Evolutionary conservation across 2,113 vertebrate genomes (phyloP), one percentile per base, ranked within the genome.

Genomic region (Gambusia affinis): DNA sequence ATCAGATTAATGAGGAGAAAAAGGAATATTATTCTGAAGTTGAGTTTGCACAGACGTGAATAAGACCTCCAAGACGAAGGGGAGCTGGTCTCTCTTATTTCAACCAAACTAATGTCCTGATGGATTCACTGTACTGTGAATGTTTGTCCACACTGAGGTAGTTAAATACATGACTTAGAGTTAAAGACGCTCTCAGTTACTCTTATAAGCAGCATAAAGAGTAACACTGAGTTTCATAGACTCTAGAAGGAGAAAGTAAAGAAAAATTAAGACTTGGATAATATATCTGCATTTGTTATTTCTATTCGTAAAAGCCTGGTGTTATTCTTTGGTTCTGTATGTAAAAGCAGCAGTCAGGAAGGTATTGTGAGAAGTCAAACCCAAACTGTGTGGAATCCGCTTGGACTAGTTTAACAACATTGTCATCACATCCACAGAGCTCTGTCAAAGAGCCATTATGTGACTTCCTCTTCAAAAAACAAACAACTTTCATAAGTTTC

Each of bases 1-100:
- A 93, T 92, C 80, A 90, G 77, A 93, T 92, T 79, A 88, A 91
- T 89, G 88, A 91, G 7, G 24, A 57, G 24, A n/a, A 57, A 89
- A 91, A 92, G 15, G 14, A 28, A 89, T 22, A 67, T 54, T 75
- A 61, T 42, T 79, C 61, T 68, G 33, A 88, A 84, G 74, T 64
- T 22, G 27, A 75, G 67, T 78, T 66, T 54, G 71, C n/a, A 69
- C 51, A 30, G 7, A 35, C 10, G 72, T 11, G 1, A 69, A 64
- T 31, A 10, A 24, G 47, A 54, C 29, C 47, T 15, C 70, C 51
- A 51, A 47, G 29, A 64, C 35, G 2, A 60, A 64, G 47, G 24
- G 4, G 51, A 71, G 62, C 68, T 66, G 70, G 61, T 74, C 22
- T 22, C 64, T 29, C 37, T 71, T 27, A 10, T 79, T 87, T 28